Percentiles rank a stretch among this genome's conserved stretches.
phyloP scores from a whole-genome alignment of 2,797 vertebrate species.

The Labroides dimidiatus region DNA sequence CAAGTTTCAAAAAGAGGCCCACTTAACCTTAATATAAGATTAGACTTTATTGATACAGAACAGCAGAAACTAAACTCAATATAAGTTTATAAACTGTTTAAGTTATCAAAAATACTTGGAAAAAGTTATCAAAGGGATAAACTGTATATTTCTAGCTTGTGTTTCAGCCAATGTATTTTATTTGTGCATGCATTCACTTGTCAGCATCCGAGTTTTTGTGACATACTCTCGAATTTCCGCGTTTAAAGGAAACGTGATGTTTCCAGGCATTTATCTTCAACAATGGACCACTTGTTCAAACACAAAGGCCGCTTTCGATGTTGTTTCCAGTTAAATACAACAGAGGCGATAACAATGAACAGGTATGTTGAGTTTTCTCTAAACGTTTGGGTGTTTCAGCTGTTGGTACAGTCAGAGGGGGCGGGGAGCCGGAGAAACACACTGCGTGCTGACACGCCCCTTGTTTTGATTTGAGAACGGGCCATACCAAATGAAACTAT shows the following conservation, averaged over 20 bases:
- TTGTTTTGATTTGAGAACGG: slow-evolving; percentile 71
- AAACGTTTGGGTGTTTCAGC: background rate
- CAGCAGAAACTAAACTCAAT: too few species aligned
- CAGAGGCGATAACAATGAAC: background rate
- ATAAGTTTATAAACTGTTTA: too few species aligned
- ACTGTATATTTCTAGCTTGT: too few species aligned
- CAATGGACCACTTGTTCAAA: slow-evolving; percentile 10
- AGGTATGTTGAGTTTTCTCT: slow-evolving; percentile 3
- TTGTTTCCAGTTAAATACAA: slow-evolving; percentile 7
- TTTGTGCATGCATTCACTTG: background rate
- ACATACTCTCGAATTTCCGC: slow-evolving; percentile 15
- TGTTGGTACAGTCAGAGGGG: background rate
- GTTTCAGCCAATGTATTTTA: too few species aligned
- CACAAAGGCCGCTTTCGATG: slow-evolving; percentile 7
- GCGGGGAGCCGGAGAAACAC: background rate
- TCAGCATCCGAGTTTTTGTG: background rate
- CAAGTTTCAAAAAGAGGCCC: too few species aligned
- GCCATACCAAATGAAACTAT: slow-evolving; percentile 37
- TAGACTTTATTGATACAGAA: too few species aligned
- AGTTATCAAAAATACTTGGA: too few species aligned
- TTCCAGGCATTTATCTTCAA: slow-evolving; percentile 38
- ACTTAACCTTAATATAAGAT: too few species aligned
- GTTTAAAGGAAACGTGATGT: slow-evolving; percentile 9
- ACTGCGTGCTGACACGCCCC: slow-evolving; percentile 29
- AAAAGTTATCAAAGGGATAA: too few species aligned